A percentile compares a stretch with the other conserved stretches of the same genome.
phyloP scores from a whole-genome alignment of 2,888 invertebrate species.

The Myopa testacea region DNA sequence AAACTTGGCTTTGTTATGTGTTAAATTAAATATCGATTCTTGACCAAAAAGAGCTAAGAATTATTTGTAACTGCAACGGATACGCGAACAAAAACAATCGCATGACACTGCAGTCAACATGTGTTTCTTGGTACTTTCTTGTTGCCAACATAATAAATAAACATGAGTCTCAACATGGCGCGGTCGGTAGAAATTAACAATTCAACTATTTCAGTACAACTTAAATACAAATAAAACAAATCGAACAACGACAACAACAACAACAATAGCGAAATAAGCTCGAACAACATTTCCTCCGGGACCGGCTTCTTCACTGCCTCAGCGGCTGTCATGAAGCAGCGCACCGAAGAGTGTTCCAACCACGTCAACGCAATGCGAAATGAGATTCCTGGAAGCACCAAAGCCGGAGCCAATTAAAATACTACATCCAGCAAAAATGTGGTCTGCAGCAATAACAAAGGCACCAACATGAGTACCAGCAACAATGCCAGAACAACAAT shows the following conservation, averaged over 20 bases:
- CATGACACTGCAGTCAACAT: neutral
- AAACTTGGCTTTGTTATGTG: conserved; percentile 25
- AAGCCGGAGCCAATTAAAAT: conserved; percentile 19
- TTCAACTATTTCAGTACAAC: conserved; percentile 34
- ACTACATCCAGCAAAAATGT: conserved; percentile 4
- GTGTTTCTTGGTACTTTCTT: neutral
- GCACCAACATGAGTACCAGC: neutral
- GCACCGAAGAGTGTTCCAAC: neutral
- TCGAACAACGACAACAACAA: neutral
- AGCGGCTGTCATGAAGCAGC: neutral
- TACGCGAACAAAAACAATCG: conserved; percentile 6
- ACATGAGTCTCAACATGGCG: conserved; percentile 30
- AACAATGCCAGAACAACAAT: neutral
- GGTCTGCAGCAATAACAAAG: neutral
- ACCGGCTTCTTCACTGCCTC: neutral
- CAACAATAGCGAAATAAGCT: neutral
- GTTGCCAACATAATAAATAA: conserved; percentile 30
- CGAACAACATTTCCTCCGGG: neutral
- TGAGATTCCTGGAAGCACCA: conserved; percentile 32
- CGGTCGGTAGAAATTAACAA: conserved; percentile 34
- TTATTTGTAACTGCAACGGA: conserved; percentile 23
- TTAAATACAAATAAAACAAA: neutral
- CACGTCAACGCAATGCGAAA: conserved; percentile 22
- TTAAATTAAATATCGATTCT: conserved; percentile 34
- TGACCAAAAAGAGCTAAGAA: conserved; percentile 27